Evolutionary conservation across 2,797 vertebrate species (phyloP), one percentile per base, ranked within the genome.

Genomic region (Acrossocheilus fasciatus): DNA sequence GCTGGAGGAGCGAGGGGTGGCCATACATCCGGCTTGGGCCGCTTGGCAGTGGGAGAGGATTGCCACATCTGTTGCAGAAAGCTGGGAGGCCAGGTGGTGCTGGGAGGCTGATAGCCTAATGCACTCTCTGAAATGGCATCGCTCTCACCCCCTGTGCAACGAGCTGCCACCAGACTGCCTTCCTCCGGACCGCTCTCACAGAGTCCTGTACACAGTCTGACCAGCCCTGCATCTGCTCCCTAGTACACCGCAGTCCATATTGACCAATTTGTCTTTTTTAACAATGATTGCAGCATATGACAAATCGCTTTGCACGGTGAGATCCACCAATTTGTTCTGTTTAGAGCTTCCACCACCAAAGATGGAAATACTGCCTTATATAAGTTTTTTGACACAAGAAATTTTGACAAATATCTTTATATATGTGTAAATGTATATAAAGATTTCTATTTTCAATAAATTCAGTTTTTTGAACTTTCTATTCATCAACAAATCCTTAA

Each of bases 41-140:
- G 94, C 93, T 96, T 95, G 95, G 95, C 95, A 95, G 92, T 89
- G 92, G 90, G 54, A 92, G 91, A 92, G 92, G 92, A 94, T 91
- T 92, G 93, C 95, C 95, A 96, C 95, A 96, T 96, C 95, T 96
- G 96, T 94, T 95, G 95, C 95, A 94, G 94, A 96, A 96, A 96
- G 94, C 95, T 96, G 95, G 92, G 93, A 94, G 94, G 93, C 93
- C 95, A 96, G 96, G 95, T 95, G 96, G 95, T 78, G 92, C 91
- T 84, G 90, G 88, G 88, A 87, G 89, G 84, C 86, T 88, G 79
- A 82, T 85, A 89, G 88, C 88, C 89, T 89, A 89, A 91, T 91
- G 89, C 78, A 86, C 89, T 88, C 84, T 87, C 83, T 70, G 78
- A 89, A 86, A 88, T 88, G 82, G 81, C 89, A 88, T 76, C 47